Evolutionary conservation across 2,888 invertebrate species (phyloP).

Genomic region (Andrena chrysosceles): DNA sequence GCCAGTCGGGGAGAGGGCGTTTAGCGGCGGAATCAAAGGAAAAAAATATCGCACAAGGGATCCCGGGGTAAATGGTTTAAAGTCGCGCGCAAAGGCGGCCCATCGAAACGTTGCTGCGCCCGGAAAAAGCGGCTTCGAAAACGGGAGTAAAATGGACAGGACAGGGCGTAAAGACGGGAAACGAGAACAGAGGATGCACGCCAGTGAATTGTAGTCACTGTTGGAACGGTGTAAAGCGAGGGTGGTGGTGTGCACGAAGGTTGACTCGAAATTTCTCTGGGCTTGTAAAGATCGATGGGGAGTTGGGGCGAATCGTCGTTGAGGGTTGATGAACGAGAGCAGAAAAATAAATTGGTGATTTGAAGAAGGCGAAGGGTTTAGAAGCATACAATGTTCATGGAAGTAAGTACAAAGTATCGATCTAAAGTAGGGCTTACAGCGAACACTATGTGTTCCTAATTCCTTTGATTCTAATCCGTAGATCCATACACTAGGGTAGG

Average conservation of each 20-base stretch:
- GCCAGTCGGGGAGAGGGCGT: constrained; percentile 21
- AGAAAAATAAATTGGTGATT: neutral
- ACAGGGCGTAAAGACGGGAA: constrained; percentile 53
- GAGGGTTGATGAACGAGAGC: constrained; percentile 1
- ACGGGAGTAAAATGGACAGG: constrained; percentile 26
- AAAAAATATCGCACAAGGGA: constrained; percentile 50
- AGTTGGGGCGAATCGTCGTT: constrained; percentile 23
- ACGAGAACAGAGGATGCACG: constrained; percentile 69
- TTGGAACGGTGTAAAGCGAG: constrained; percentile 17
- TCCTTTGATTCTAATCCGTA: neutral
- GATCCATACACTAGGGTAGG: neutral
- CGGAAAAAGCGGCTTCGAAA: constrained; percentile 26
- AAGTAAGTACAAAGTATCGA: no score
- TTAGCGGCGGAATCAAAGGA: constrained; percentile 50
- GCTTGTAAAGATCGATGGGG: neutral
- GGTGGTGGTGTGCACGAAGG: neutral
- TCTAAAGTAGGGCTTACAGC: no score
- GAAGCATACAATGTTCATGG: no score
- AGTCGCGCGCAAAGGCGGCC: constrained; percentile 34
- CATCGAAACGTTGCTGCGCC: constrained; percentile 31
- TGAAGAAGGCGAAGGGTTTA: no score
- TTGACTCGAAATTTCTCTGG: constrained; percentile 37
- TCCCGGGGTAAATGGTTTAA: constrained; percentile 55
- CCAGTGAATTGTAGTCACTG: constrained; percentile 55
- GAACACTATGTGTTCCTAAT: neutral